Conservation (phyloP, 2,888 invertebrate species). For the Cephus pygmeus region DNA sequence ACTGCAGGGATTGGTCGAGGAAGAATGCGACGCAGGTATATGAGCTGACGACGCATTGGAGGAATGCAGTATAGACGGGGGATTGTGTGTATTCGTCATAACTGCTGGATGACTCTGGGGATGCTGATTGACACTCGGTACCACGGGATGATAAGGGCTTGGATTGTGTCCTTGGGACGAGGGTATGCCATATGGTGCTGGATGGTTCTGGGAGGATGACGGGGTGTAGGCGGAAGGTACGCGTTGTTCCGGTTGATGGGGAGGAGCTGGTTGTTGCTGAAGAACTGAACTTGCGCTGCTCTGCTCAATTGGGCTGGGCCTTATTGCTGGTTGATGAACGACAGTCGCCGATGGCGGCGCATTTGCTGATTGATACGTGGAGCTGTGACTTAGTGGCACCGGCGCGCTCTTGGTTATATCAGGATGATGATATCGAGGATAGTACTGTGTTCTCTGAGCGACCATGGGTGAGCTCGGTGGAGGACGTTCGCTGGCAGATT, state of each 20-base stretch:
- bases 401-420: slow-evolving; percentile 60
- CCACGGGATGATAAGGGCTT: slow-evolving; percentile 17
- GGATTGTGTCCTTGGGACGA: slow-evolving; percentile 8
- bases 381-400: slow-evolving; percentile 51
- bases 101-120: slow-evolving; percentile 21
- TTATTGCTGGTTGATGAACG: slow-evolving; percentile 40
- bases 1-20: slow-evolving; percentile 46
- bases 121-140: slow-evolving; percentile 30
- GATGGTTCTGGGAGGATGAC: slow-evolving; percentile 13
- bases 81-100: slow-evolving; percentile 22
- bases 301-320: slow-evolving; percentile 44
- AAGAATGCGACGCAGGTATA: slow-evolving; percentile 35
- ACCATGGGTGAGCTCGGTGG: slow-evolving; percentile 26
- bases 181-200: not conserved
- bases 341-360: slow-evolving; percentile 58
- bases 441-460: slow-evolving; percentile 57
- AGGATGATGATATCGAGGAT: slow-evolving; percentile 61
- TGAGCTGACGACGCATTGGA: slow-evolving; percentile 25
- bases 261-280: slow-evolving; percentile 32
- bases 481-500: slow-evolving; percentile 20
- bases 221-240: slow-evolving; percentile 36
- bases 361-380: slow-evolving; percentile 51
- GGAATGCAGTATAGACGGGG: slow-evolving; percentile 16
- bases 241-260: slow-evolving; percentile 40
- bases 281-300: slow-evolving; percentile 28